Percentiles rank a stretch among this genome's conserved stretches.
Evolutionary conservation across 1,140 invertebrate species (phyloP).

Genomic region (Colletes latitarsis): DNA sequence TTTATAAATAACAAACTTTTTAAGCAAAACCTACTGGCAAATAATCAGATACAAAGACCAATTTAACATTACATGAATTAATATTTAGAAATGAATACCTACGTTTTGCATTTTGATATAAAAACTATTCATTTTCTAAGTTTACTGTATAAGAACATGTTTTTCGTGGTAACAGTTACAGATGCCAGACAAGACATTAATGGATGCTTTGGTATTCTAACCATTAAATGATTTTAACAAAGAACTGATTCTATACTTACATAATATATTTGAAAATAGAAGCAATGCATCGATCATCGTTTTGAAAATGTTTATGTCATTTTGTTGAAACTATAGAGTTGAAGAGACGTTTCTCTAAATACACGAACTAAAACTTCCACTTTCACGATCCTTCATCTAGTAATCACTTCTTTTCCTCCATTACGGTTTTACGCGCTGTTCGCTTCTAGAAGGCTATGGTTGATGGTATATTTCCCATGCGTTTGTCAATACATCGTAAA

Average conservation of each 20-base stretch:
- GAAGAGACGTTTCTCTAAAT: constrained; percentile 18
- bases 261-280: constrained; percentile 44
- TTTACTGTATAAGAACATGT: constrained; percentile 3
- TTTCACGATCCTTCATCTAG: constrained; percentile 24
- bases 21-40: background rate
- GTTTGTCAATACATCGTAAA: constrained; percentile 35
- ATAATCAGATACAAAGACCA: constrained; percentile 1
- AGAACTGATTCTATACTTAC: constrained; percentile 39
- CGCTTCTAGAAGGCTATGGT: constrained; percentile 43
- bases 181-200: constrained; percentile 43
- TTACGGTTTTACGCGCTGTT: constrained; percentile 50
- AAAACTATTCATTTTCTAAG: background rate
- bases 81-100: background rate
- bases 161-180: constrained; percentile 24
- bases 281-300: constrained; percentile 33
- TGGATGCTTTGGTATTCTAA: constrained; percentile 55
- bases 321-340: constrained; percentile 4
- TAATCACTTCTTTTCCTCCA: constrained; percentile 50
- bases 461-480: constrained; percentile 20
- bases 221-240: constrained; percentile 44
- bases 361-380: constrained; percentile 36
- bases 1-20: background rate
- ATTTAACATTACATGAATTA: background rate
- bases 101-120: background rate
- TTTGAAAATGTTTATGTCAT: constrained; percentile 39